Conservation (phyloP, 2,113 vertebrate genomes). For the Pteropus alecto region DNA sequence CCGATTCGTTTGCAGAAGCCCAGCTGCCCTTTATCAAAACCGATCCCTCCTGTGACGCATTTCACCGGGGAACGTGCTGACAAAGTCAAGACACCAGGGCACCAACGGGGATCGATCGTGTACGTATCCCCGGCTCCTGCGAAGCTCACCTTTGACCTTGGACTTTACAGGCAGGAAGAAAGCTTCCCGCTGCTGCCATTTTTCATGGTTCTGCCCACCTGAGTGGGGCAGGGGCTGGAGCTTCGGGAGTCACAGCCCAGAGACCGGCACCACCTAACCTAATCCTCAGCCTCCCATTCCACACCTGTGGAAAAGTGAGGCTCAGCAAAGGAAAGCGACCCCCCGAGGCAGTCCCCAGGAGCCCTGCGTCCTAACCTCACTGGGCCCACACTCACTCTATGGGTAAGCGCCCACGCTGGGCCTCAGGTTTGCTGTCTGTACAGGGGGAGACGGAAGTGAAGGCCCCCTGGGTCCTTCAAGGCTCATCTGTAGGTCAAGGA, state of each 20-base stretch:
- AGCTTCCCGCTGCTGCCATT: rapidly evolving
- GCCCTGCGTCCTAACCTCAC: not conserved
- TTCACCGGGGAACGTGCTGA: not conserved
- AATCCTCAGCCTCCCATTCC: not conserved
- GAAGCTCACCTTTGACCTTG: not conserved
- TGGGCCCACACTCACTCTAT: not conserved
- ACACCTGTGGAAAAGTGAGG: not conserved
- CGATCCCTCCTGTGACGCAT: not conserved
- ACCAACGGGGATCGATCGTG: not conserved
- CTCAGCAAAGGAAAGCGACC: not conserved
- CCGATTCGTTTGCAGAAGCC: not conserved
- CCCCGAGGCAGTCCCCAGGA: not conserved
- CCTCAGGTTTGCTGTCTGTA: not conserved
- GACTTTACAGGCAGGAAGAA: not conserved
- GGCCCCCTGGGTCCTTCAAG: not conserved
- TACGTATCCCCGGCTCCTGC: not conserved
- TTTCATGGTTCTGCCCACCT: rapidly evolving
- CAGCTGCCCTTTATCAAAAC: not conserved
- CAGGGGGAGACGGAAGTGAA: not conserved
- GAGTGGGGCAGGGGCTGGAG: not conserved
- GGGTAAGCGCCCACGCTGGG: not conserved
- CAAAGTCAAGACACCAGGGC: too few species aligned
- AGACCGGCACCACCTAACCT: not conserved
- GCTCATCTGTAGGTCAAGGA: too few species aligned
- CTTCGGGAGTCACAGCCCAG: not conserved